Base-by-base conservation (phyloP, 35 echinoderm and acorn worm genomes). In the Apostichopus japonicus region DNA sequence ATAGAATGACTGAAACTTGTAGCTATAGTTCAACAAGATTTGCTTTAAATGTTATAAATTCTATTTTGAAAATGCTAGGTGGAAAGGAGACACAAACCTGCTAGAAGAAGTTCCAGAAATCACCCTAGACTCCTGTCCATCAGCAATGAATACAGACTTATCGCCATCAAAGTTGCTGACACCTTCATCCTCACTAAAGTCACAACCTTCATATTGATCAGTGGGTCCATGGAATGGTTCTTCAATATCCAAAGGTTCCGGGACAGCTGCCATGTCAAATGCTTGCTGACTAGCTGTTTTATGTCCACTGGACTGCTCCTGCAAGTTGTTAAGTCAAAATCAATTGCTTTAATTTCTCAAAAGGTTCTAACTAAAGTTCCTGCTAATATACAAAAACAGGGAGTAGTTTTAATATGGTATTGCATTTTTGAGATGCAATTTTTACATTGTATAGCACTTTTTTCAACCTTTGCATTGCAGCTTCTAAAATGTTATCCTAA, bases 251-350 rank as follows among this genome's bases (percentile, higher is more conserved):
- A 99, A 67, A 4, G 97, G 97, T 93, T 99, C 97, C 23, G 97
- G 97, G 55, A 94, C 94, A 4, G 95, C 93, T 19, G 92, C 77
- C 80, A 95, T 90, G 77, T 99, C 97, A 94, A 99, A 99, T 24
- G 97, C 97, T 77, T 99, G 95, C 5, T 96, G 81, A 58, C 86
- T 91, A 56, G 25, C 22, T 16, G 92, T 94, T 90, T 19, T 6
- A 72, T 62, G 56, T 52, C 33, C 33, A 44, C 77, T 95, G 11
- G 93, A 92, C 13, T 58, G 55, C 8, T 95, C 92, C 96, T 97
- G 77, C 33, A 44, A 44, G 33, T 44, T 44, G 1, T 44, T 44
- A 44, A 44, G 33, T 44, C 33, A 44, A 44, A 44, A 44, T 44
- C 33, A 44, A 44, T 44, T 44, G 3, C 33, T 44, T 3, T 3